Conservation (phyloP, 2,797 vertebrate species). For the Micrastur ruficollis region DNA sequence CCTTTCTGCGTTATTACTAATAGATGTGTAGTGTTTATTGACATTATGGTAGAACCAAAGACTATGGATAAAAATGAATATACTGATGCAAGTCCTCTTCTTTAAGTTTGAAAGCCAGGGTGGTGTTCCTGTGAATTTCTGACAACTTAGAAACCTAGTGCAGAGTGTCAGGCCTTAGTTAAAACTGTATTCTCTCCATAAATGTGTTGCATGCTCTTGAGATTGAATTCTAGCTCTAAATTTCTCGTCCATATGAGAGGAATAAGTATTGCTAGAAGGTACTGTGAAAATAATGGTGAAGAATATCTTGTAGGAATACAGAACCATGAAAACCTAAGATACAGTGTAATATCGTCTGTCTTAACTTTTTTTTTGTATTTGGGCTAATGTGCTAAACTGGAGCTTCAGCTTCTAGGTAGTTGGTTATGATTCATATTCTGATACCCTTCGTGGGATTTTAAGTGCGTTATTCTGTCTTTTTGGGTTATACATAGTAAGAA, state of each 20-base stretch:
- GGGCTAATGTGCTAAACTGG: neutral
- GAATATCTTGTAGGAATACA: neutral
- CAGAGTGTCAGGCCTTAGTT: neutral
- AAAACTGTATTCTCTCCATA: neutral
- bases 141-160: neutral
- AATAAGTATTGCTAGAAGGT: neutral
- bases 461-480: neutral
- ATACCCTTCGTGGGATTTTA: neutral
- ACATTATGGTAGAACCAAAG: neutral
- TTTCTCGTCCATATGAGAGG: neutral
- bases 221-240: neutral
- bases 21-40: neutral
- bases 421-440: neutral
- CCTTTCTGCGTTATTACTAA: neutral
- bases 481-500: neutral
- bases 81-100: neutral
- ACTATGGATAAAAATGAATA: neutral
- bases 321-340: neutral
- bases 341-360: neutral
- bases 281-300: neutral
- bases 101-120: neutral
- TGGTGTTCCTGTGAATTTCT: neutral
- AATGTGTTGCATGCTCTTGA: neutral
- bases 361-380: neutral
- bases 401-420: neutral